Evolutionary conservation across 92 coral and sea anemone genomes (phyloP), one percentile per base, ranked within the genome.

Genomic region (Parazoanthus darwini): DNA sequence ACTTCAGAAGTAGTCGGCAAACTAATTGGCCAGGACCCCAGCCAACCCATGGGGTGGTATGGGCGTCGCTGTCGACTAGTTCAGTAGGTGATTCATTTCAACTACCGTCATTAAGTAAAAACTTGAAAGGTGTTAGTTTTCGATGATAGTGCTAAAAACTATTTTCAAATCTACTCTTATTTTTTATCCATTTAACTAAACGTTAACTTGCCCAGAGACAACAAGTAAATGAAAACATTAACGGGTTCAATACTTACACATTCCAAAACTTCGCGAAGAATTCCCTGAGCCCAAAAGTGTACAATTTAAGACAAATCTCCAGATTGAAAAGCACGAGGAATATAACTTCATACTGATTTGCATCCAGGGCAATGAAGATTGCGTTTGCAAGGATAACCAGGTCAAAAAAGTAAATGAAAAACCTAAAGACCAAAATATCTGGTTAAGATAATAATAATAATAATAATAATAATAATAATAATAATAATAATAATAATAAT

Each of bases 361-460:
- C 76, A 54, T 96, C 98, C 82, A 95, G 89, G 14, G 98, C 98
- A 74, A 97, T 97, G 87, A 94, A 95, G 85, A 97, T 86, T 16
- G 99, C 99, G 42, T 97, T 97, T 56, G 96, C 95, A 38, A 97
- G 96, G 79, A 97, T 97, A 10, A 97, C 99, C 67, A 94, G 77
- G 88, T 97, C 99, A 74, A 97, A 97, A 85, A 97, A 93, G 91
- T 97, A 97, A 20, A 93, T 92, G 68, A 97, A 97, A 85, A 83
- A 97, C 88, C 99, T 97, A 50, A 50, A 29, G 73, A 81, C 22
- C 39, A 67, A 3, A 37, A 35, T 82, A 26, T 33, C 29, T 25
- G 36, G 46, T 42, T 46, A 86, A 51, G 46, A 6, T n/a, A n/a
- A n/a, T n/a, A n/a, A n/a, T n/a, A n/a, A n/a, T n/a, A n/a, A n/a